Base-by-base conservation (phyloP, 2,797 vertebrate species). In the Taenioides sp. region DNA sequence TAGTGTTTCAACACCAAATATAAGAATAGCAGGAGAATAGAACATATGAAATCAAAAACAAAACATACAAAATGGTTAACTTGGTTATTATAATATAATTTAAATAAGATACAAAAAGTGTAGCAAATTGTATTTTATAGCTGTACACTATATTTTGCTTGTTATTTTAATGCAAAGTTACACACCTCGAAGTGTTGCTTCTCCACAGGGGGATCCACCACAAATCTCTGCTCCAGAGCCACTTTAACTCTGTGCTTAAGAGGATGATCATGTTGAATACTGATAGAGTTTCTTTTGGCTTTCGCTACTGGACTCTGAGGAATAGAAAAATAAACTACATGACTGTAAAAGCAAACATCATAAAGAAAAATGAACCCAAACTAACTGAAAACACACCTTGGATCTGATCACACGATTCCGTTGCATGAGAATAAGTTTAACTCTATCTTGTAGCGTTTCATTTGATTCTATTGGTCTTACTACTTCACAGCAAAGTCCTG, bases 191-290 rank as follows among this genome's bases (percentile, higher is more conserved):
- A 52, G 23, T 68, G 40, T 47, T 62, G 0, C 16, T 69, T 52
- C 12, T 47, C 2, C 54, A 2, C 40, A 28, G 4, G 0, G 0
- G 17, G 18, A 18, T 50, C 31, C 1, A 20, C 31, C 3, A 25
- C 0, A 17, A 0, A 6, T 67, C 83, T 80, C 52, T 75, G 70
- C 66, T 50, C 80, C 80, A 87, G 80, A 0, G 88, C 22, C 0
- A 61, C 22, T 64, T 83, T 78, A 70, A 91, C 85, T 75, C 89
- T 70, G 70, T 74, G 73, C 59, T 88, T 88, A 52, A 92, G 76
- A 0, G 85, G 89, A 79, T 90, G 89, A 0, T 85, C 68, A 0
- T 70, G 52, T 67, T 23, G 70, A 1, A 55, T 72, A 23, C 2
- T 28, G 3, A 60, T 66, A 0, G 69, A 61, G 27, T 61, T 73